Evolutionary conservation across 53 echinoderm and acorn worm species (phyloP).

Genomic region (Apostichopus leukothele): DNA sequence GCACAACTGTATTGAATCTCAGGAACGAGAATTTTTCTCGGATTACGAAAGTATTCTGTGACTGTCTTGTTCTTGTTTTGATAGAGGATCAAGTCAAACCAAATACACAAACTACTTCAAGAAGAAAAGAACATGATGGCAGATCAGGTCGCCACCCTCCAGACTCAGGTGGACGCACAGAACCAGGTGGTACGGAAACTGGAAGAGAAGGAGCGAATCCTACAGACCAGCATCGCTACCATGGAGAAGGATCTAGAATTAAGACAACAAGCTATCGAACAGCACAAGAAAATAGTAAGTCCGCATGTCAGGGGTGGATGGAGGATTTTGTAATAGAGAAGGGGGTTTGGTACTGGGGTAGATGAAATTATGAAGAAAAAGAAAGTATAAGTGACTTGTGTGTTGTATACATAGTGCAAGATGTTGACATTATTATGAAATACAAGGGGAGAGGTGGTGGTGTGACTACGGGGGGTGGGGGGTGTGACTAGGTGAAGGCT

Average conservation of each 20-base stretch:
- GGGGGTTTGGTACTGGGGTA: too few species aligned
- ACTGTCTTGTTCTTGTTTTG: neutral
- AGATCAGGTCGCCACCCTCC: slow-evolving; percentile 94
- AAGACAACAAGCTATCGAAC: slow-evolving; percentile 81
- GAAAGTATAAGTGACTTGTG: too few species aligned
- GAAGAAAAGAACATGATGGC: slow-evolving; percentile 97
- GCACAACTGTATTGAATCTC: too few species aligned
- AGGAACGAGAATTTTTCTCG: too few species aligned
- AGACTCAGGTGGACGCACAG: slow-evolving; percentile 99
- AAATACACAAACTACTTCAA: slow-evolving; percentile 90
- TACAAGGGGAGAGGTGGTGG: too few species aligned
- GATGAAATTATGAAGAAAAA: too few species aligned
- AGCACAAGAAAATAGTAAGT: slow-evolving; percentile 86
- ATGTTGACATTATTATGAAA: too few species aligned
- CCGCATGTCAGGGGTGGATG: neutral
- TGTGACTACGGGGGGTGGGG: too few species aligned
- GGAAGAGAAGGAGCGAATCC: slow-evolving; percentile 89
- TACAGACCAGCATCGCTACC: slow-evolving; percentile 80
- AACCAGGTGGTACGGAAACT: slow-evolving; percentile 93
- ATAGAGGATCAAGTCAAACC: slow-evolving; percentile 96
- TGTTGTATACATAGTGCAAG: too few species aligned
- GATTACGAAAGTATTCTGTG: too few species aligned
- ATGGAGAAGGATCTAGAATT: slow-evolving; percentile 87
- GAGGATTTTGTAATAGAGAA: too few species aligned
- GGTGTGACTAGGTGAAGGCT: too few species aligned